Conservation (phyloP, 2,888 invertebrate species). For the Cylindroiulus punctatus region DNA sequence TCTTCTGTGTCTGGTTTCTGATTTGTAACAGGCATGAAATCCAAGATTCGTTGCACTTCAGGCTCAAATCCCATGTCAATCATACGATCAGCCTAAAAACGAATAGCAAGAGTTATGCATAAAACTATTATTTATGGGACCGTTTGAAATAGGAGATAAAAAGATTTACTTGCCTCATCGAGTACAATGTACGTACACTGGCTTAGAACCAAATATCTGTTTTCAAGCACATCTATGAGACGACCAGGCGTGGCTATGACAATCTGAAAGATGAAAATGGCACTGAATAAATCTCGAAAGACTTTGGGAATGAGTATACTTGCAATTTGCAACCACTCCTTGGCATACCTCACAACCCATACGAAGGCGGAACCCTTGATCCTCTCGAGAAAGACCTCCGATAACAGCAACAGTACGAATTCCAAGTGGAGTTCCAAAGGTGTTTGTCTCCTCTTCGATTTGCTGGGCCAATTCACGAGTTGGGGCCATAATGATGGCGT, state of each 20-base stretch:
- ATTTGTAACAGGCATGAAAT: conserved; percentile 97
- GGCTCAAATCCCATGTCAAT: conserved; percentile 99
- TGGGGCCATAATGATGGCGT: conserved; percentile 98
- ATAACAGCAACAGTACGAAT: conserved; percentile 97
- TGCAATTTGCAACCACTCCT: neutral
- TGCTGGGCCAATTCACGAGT: conserved; percentile 99
- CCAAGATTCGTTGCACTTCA: conserved; percentile 93
- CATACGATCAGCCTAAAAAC: conserved; percentile 95
- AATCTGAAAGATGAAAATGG: conserved; percentile 71
- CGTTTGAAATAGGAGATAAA: neutral
- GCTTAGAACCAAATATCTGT: conserved; percentile 93
- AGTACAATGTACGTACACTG: conserved; percentile 96
- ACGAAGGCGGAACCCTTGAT: conserved; percentile 95
- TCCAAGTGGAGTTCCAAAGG: conserved; percentile 92
- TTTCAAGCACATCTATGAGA: conserved; percentile 97
- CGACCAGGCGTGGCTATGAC: conserved; percentile 99
- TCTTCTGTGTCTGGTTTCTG: conserved; percentile 98
- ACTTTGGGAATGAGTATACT: no score
- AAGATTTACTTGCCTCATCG: conserved; percentile 66
- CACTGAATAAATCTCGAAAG: no score
- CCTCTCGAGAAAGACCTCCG: conserved; percentile 89
- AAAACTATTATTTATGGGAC: neutral
- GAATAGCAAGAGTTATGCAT: neutral
- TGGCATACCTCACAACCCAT: conserved; percentile 87
- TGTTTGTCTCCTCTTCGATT: conserved; percentile 98